Percentiles rank a stretch among this genome's conserved stretches.
Conservation (phyloP, 2,113 vertebrate species). For the Brachionichthys hirsutus region DNA sequence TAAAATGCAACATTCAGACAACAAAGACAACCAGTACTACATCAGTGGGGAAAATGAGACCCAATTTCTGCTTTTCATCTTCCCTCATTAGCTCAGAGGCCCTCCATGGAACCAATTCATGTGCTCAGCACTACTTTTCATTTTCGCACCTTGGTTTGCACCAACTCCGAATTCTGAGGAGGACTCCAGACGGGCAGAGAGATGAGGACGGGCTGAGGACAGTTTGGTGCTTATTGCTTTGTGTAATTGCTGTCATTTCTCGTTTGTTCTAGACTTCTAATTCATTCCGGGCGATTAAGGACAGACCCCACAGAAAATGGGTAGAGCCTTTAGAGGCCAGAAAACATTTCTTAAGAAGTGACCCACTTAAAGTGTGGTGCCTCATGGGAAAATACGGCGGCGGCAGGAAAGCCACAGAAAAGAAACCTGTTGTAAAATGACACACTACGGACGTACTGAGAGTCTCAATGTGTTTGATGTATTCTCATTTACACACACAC, state of each 20-base stretch:
- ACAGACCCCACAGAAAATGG: conserved; percentile 32
- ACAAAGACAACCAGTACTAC: conserved; percentile 29
- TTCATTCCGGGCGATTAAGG: conserved; percentile 45
- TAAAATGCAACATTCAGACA: conserved; percentile 33
- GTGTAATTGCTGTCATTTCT: conserved; percentile 55
- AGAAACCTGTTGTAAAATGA: conserved; percentile 32
- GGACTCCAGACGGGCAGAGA: conserved; percentile 8
- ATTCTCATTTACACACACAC: conserved; percentile 48
- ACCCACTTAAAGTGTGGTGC: conserved; percentile 51
- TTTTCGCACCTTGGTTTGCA: conserved; percentile 29
- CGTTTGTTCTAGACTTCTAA: conserved; percentile 44
- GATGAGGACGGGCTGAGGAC: conserved; percentile 19
- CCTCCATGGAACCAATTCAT: conserved; percentile 19
- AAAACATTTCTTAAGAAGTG: conserved; percentile 41
- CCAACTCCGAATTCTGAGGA: conserved; percentile 9
- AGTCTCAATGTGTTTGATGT: conserved; percentile 54
- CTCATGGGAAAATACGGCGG: conserved; percentile 38
- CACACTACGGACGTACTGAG: conserved; percentile 18
- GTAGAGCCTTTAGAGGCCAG: conserved; percentile 33
- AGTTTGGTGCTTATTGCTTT: conserved; percentile 63
- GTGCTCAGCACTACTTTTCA: background rate
- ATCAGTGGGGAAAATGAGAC: conserved; percentile 32
- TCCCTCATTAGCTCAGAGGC: conserved; percentile 22
- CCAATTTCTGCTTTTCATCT: conserved; percentile 14
- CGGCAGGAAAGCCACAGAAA: conserved; percentile 4